Base-by-base conservation (phyloP, 2,113 vertebrate species). In the Bambusicola thoracicus region DNA sequence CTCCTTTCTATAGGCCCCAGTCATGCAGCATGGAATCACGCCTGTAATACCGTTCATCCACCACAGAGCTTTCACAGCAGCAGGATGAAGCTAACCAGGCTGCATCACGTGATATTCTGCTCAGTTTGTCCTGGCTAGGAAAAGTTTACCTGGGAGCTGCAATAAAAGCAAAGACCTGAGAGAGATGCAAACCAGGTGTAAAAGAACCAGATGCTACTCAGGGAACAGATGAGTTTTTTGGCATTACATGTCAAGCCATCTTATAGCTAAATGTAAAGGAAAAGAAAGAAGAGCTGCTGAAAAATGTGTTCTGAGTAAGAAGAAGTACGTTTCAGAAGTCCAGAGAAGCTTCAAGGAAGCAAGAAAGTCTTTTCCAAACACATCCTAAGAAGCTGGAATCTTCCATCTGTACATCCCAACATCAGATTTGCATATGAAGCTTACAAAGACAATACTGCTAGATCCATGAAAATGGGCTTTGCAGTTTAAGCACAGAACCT, bases 161-260 rank as follows among this genome's bases (percentile, higher is more conserved):
- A 59, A 24, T 6, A 69, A 62, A 78, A 21, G 44, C 89, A 68
- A 44, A 76, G 48, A 66, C 81, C 74, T 12, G 30, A 22, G 58
- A 40, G 49, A 93, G 91, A 73, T 59, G 67, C 55, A 70, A 93
- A 70, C 36, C 62, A 82, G 70, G 53, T 36, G 38, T 44, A 36
- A 51, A 59, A 22, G 62, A 81, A 62, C 22, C 62, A 6, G 10
- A 53, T 0, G 11, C 19, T 93, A n/a, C 87, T 11, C 12, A 21
- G 56, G 61, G 32, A 87, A 87, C 90, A 96, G 80, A 83, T 59
- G 65, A 80, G 41, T 91, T 55, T 36, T 75, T 66, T 41, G 58
- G 69, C 3, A 2, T 29, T 66, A 66, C 25, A 16, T 1, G 65
- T 74, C 75, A 79, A 17, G 69, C 74, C 67, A 56, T 40, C 48